Evolutionary conservation across 2,797 vertebrate species (phyloP).

Genomic region (Thripadectes ignobilis): DNA sequence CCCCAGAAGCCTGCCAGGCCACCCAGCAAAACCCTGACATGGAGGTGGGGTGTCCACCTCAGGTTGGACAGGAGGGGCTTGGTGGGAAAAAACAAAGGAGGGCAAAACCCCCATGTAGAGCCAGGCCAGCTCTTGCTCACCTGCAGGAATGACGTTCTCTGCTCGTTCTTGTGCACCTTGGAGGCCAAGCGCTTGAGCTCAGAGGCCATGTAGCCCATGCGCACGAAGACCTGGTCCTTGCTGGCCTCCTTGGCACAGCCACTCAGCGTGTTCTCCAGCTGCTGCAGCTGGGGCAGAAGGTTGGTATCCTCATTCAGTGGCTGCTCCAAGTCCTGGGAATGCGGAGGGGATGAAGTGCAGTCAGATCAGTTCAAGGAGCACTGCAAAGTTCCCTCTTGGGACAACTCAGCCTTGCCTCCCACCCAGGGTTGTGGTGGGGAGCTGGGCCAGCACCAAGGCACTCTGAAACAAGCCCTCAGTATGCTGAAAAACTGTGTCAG

Average conservation of each 20-base stretch:
- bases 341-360: fast-evolving
- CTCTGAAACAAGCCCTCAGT: not conserved
- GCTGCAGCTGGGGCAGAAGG: conserved; percentile 90
- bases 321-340: conserved; percentile 66
- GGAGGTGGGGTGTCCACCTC: not conserved
- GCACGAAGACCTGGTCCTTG: conserved; percentile 91
- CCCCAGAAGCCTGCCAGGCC: not conserved
- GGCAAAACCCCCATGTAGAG: not conserved
- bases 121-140: conserved; percentile 70
- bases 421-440: not conserved
- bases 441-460: not conserved
- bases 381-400: not conserved
- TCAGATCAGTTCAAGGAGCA: not conserved
- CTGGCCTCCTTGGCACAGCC: conserved; percentile 93
- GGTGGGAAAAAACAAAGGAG: not conserved
- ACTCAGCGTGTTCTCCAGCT: conserved; percentile 92
- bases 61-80: not conserved
- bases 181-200: conserved; percentile 96
- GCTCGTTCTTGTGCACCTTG: conserved; percentile 97
- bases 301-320: conserved; percentile 84
- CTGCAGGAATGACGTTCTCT: conserved; percentile 93
- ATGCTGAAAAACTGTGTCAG: fast-evolving
- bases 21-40: not conserved
- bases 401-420: not conserved
- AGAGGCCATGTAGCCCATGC: conserved; percentile 96